Percentiles rank a stretch among this genome's conserved stretches.
Conservation (phyloP, 37 sponge, comb jelly and placozoan species). For the Geodia barretti region DNA sequence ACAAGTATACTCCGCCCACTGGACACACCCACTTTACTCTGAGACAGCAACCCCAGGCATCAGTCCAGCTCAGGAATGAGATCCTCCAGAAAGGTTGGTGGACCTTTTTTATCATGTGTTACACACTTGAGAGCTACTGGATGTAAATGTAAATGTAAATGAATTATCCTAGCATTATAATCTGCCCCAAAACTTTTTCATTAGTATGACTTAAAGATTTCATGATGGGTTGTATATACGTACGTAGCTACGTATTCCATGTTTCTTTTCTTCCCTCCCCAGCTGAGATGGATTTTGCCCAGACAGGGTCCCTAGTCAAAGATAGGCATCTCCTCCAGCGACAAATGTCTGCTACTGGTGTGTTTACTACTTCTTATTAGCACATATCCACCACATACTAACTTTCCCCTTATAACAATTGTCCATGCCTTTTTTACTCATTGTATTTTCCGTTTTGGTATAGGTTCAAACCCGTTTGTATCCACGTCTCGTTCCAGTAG, state of each 20-base stretch:
- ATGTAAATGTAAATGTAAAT: too few species aligned
- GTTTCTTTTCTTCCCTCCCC: too few species aligned
- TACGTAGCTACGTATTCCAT: neutral
- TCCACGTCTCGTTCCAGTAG: conserved; percentile 16
- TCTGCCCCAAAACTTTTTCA: too few species aligned
- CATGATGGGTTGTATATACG: too few species aligned
- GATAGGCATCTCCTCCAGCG: conserved; percentile 56
- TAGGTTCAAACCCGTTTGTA: conserved; percentile 51
- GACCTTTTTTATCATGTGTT: too few species aligned
- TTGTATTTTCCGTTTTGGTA: neutral
- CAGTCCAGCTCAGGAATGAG: conserved; percentile 45
- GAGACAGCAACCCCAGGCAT: conserved; percentile 34
- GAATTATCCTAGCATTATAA: neutral
- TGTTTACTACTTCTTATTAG: too few species aligned
- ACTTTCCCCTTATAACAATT: too few species aligned
- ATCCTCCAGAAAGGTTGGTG: conserved; percentile 60
- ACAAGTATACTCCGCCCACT: conserved; percentile 6
- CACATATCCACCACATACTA: too few species aligned
- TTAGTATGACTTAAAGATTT: too few species aligned
- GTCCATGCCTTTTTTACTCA: neutral
- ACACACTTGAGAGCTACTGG: too few species aligned
- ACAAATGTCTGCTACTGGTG: conserved; percentile 33
- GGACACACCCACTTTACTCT: conserved; percentile 46
- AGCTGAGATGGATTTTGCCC: conserved; percentile 64
- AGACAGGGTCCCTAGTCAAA: conserved; percentile 43